Base-by-base conservation (phyloP, 2,888 invertebrate species). In the Diarsia rubi region DNA sequence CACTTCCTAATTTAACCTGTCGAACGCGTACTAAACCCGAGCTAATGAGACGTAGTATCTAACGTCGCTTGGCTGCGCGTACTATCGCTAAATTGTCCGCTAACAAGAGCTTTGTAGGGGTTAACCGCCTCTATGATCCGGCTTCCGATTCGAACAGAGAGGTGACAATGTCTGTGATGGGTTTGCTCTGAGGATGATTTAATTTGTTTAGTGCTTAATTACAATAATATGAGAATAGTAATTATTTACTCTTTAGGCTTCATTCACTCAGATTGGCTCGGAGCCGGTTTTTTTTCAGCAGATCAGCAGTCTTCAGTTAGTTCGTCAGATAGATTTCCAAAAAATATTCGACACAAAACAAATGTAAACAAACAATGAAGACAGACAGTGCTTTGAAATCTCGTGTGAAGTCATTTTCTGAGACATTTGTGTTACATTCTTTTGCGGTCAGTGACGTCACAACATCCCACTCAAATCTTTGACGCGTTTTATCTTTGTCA, bases 1-100 rank as follows among this genome's bases (percentile, higher is more conserved):
- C 87, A 87, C 69, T 78, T 85, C 73, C 75, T 84, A 88, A 84
- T 86, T 81, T 72, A 88, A 69, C 86, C 77, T 77, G 66, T 74
- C 81, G 78, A 80, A 79, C 73, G 80, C 78, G 77, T 63, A 57
- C 73, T 78, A 75, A 78, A 65, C 78, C 76, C 75, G 77, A 75
- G 60, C 82, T 88, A 90, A 89, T 89, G 88, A 89, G 89, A 85
- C 88, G 89, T 81, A 80, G 88, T 89, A 90, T 90, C 89, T 83
- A 76, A 21, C 84, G 82, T 76, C 88, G 88, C 85, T 90, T 82
- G 79, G 81, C 67, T 88, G 88, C 85, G 78, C 85, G 73, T 80
- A 77, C 84, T 90, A 89, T 90, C 88, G 84, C 73, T 81, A 82
- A 86, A 88, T 88, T 88, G 85, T 84, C 77, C 64, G 78, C 82